Percentiles rank a stretch among this genome's conserved stretches.
phyloP scores from a whole-genome alignment of 2,888 invertebrate species.

The Drosophila limbata region DNA sequence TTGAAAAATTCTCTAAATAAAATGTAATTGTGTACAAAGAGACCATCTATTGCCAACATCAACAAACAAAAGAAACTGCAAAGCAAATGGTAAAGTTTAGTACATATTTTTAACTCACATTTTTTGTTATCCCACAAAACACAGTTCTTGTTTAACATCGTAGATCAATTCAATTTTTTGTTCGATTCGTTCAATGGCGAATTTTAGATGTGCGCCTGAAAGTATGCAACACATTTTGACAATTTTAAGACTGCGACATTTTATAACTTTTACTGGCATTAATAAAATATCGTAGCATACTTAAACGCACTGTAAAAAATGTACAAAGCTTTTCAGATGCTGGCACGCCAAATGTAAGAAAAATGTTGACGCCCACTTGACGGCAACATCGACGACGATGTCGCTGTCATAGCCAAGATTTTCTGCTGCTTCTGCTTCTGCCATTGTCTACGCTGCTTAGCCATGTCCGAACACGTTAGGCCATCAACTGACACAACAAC shows the following conservation, averaged over 20 bases:
- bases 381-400: slow-evolving; percentile 34
- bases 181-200: background rate
- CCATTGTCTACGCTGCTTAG: slow-evolving; percentile 42
- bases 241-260: slow-evolving; percentile 5
- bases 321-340: slow-evolving; percentile 46
- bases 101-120: background rate
- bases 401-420: slow-evolving; percentile 16
- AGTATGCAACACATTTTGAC: slow-evolving; percentile 14
- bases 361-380: slow-evolving; percentile 65
- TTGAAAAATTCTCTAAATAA: slow-evolving; percentile 1
- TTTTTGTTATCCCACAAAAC: background rate
- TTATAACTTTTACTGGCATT: slow-evolving; percentile 18
- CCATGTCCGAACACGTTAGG: slow-evolving; percentile 74
- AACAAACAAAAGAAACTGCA: slow-evolving; percentile 7
- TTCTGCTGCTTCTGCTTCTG: slow-evolving; percentile 11
- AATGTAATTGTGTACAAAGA: slow-evolving; percentile 8
- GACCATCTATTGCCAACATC: slow-evolving; percentile 5
- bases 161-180: background rate
- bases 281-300: slow-evolving; percentile 39
- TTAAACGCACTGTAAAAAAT: slow-evolving; percentile 48
- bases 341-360: slow-evolving; percentile 40
- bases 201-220: slow-evolving; percentile 14
- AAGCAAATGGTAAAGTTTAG: background rate
- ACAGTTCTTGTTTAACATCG: background rate
- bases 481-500: slow-evolving; percentile 57